phyloP scores from a whole-genome alignment of 2,797 vertebrate genomes.

The Sciurus vulgaris region DNA sequence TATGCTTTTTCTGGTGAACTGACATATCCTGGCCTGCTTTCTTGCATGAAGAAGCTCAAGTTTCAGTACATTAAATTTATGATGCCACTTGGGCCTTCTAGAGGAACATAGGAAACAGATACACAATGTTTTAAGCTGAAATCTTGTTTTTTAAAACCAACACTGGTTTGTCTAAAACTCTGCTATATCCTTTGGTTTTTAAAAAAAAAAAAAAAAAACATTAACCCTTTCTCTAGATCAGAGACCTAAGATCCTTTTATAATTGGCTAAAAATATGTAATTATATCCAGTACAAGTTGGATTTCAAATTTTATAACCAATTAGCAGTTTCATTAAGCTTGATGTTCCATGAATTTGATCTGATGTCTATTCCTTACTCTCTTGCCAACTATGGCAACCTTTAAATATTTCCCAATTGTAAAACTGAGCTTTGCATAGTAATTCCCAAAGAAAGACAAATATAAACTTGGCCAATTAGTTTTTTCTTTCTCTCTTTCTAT shows the following conservation, averaged over 20 bases:
- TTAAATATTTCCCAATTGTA: slow-evolving; percentile 39
- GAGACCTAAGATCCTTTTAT: slow-evolving; percentile 3
- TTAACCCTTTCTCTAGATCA: neutral
- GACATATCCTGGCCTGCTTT: slow-evolving; percentile 60
- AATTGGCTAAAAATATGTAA: slow-evolving; percentile 50
- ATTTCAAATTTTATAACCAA: slow-evolving; percentile 58
- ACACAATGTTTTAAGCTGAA: slow-evolving; percentile 62
- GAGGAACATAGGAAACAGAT: slow-evolving; percentile 60
- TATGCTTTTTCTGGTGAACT: slow-evolving; percentile 32
- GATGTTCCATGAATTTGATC: slow-evolving; percentile 40
- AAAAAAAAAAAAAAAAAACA: neutral
- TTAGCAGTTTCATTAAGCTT: slow-evolving; percentile 54
- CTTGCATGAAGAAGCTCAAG: slow-evolving; percentile 51
- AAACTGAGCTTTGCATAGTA: slow-evolving; percentile 28
- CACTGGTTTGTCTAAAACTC: slow-evolving; percentile 35
- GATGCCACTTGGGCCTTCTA: slow-evolving; percentile 61
- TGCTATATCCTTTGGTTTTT: neutral
- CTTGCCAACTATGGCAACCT: slow-evolving; percentile 35
- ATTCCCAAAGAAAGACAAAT: neutral
- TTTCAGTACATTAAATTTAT: slow-evolving; percentile 77
- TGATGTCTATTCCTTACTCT: slow-evolving; percentile 35
- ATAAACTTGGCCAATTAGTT: neutral
- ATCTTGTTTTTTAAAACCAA: slow-evolving; percentile 56
- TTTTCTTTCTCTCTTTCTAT: slow-evolving; percentile 3
- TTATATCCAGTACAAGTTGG: slow-evolving; percentile 48